These are phyloP conservation scores for Automeris io DNA, from an alignment of 2,888 invertebrate species.

Conservation along the genomic window DNA sequence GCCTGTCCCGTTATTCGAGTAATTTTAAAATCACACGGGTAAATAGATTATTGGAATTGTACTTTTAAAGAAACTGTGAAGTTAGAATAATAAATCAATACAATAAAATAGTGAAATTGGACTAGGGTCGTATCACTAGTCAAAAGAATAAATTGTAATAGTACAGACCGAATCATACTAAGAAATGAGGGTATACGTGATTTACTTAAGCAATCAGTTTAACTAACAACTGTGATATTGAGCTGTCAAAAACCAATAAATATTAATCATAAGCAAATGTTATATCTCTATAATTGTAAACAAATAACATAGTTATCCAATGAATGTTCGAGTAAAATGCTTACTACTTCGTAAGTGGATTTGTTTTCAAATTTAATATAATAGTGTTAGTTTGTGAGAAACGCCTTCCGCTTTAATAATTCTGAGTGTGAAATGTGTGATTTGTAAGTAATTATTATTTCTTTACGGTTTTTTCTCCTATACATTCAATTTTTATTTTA, in stretches of 20 bases:
- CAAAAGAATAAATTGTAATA: no score
- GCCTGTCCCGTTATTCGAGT: no score
- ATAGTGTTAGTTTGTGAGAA: neutral
- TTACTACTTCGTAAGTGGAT: conserved; percentile 18
- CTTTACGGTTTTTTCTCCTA: no score
- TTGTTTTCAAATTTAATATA: conserved; percentile 1
- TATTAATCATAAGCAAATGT: neutral
- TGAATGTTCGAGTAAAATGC: conserved; percentile 21
- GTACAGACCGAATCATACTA: no score
- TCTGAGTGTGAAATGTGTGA: neutral
- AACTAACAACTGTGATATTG: neutral
- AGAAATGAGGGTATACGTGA: neutral
- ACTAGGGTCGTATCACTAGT: no score
- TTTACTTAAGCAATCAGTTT: neutral
- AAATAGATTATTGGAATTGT: no score
- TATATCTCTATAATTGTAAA: neutral
- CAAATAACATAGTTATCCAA: conserved; percentile 18
- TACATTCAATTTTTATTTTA: no score
- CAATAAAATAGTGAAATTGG: no score
- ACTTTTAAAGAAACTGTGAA: no score
- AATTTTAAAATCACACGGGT: no score
- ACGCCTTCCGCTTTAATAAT: neutral
- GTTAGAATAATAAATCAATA: no score
- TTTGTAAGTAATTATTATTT: conserved; percentile 1
- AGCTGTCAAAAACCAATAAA: neutral